phyloP scores from a whole-genome alignment of 2,888 invertebrate species.

The Odontocerum albicorne region DNA sequence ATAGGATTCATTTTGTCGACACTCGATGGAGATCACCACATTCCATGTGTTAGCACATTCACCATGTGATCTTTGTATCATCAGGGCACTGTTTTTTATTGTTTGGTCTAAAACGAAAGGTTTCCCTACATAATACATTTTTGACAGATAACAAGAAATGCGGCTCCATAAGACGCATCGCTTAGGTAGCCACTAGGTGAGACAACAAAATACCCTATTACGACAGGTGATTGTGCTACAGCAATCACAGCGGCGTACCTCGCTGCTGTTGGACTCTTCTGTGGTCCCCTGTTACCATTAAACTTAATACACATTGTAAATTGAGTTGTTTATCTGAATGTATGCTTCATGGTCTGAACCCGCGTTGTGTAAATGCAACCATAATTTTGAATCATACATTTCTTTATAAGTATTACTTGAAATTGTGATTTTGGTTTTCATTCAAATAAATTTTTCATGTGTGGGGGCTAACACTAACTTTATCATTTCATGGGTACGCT shows the following conservation, averaged over 20 bases:
- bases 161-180: constrained; percentile 3
- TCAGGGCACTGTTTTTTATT: background rate
- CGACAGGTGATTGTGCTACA: constrained; percentile 35
- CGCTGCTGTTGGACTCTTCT: constrained; percentile 34
- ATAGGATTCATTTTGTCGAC: no score
- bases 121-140: background rate
- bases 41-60: background rate
- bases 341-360: constrained; percentile 36
- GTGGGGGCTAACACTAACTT: constrained; percentile 22
- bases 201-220: constrained; percentile 12
- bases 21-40: background rate
- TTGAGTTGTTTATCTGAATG: constrained; percentile 36
- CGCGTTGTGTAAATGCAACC: constrained; percentile 36
- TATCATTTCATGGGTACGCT: no score
- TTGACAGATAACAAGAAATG: no score
- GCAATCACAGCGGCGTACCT: constrained; percentile 32
- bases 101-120: no score
- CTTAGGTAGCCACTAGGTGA: constrained; percentile 30
- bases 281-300: constrained; percentile 33
- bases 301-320: constrained; percentile 32
- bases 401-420: constrained; percentile 26
- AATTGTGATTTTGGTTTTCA: constrained; percentile 24
- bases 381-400: constrained; percentile 35
- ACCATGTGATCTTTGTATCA: background rate
- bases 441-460: constrained; percentile 17